Base-by-base conservation (phyloP, 1,140 invertebrate genomes). In the Calephelis nemesis region DNA sequence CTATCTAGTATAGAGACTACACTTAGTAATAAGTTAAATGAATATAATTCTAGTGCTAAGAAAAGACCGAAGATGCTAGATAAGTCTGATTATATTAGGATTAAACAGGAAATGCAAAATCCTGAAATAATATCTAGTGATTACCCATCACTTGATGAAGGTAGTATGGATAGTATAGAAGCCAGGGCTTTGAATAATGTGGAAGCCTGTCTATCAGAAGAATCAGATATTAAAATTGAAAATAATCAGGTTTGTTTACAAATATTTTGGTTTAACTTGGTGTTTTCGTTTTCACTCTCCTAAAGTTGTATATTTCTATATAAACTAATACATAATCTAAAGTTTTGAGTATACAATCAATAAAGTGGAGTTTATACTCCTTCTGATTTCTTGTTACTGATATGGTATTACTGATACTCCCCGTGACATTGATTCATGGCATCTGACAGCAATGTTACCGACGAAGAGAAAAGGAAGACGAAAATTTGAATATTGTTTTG, bases 151-250 rank as follows among this genome's bases (percentile, higher is more conserved):
- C 80, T 80, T 72, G 84, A 88, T 63, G 85, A 87, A 58, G 71
- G 65, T 0, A 87, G 83, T 71, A 86, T 85, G 74, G 85, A 88
- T 48, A 89, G 88, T 68, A 77, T 77, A 69, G 83, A 87, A 13
- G 84, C 80, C 2, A 72, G 72, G 0, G 88, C 85, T n/a, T 73
- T 91, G 10, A 78, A 79, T 39, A 85, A 85, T 73, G 88, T 91
- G 7, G 87, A 91, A 62, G 73, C 88, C 0, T 89, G 88, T 72
- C 72, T 91, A 54, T 79, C 83, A 62, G 87, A 91, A 54, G 83
- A 85, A 50, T 52, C 81, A 42, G 77, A 79, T 62, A 70, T 87
- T 15, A 89, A 89, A 69, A 68, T 62, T 63, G 87, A 87, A 74
- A 69, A 68, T 67, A 68, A 78, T 68, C 75, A 79, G 74, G 83